Percentiles rank a stretch among this genome's conserved stretches.
Conservation (phyloP, 2,888 invertebrate genomes). For the Baccha elongata region DNA sequence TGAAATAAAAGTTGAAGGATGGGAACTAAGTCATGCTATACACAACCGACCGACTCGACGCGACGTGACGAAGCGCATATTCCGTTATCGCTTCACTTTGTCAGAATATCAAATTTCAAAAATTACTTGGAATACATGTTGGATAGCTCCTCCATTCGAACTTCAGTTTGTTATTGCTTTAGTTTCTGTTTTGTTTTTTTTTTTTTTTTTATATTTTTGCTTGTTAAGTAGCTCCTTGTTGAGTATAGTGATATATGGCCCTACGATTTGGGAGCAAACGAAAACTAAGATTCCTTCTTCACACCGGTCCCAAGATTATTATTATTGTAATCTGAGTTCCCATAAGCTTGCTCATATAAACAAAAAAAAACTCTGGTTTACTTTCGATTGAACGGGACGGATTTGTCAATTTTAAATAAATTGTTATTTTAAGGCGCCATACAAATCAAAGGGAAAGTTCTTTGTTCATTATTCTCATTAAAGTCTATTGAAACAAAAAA, state of each 20-base stretch:
- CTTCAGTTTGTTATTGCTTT: conserved; percentile 18
- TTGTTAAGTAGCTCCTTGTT: conserved; percentile 67
- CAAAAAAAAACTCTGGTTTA: conserved; percentile 20
- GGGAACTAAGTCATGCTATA: conserved; percentile 55
- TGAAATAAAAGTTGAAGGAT: conserved; percentile 46
- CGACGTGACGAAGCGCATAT: conserved; percentile 69
- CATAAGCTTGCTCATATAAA: conserved; percentile 57
- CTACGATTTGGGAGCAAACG: conserved; percentile 68
- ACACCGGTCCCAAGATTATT: conserved; percentile 19
- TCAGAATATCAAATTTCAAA: conserved; percentile 72
- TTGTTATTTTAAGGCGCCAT: too few species aligned
- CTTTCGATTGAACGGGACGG: not conserved
- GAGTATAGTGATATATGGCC: conserved; percentile 65
- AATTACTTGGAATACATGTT: conserved; percentile 60
- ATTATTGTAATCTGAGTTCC: conserved; percentile 67
- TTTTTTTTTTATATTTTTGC: not conserved
- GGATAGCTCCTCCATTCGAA: conserved; percentile 33
- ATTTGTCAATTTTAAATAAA: too few species aligned
- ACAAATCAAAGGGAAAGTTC: too few species aligned
- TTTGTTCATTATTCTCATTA: too few species aligned
- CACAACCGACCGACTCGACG: not conserved
- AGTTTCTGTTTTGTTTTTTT: conserved; percentile 6
- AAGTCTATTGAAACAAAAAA: too few species aligned
- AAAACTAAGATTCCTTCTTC: conserved; percentile 38
- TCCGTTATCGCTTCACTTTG: conserved; percentile 71